Evolutionary conservation across 2,113 vertebrate genomes (phyloP).

Genomic region (Carlito syrichta): DNA sequence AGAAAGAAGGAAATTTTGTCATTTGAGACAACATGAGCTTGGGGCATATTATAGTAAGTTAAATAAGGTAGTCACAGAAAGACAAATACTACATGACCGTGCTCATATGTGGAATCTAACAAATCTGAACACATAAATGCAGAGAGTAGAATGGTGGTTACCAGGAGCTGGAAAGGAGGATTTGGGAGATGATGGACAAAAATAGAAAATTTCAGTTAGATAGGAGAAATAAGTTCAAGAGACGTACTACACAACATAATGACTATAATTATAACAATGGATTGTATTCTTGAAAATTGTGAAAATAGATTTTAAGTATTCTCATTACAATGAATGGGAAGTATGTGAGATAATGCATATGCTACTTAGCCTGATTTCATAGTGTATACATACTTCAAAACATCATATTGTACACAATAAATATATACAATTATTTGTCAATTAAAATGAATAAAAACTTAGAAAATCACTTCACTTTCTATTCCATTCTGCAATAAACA

Average conservation of each 20-base stretch:
- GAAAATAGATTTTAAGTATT: neutral
- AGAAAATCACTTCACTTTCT: neutral
- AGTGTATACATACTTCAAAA: neutral
- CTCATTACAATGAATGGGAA: neutral
- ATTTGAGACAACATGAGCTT: neutral
- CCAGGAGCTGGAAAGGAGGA: rapidly evolving
- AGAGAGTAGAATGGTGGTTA: neutral
- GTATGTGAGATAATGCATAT: neutral
- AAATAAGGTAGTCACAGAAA: neutral
- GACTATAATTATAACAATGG: neutral
- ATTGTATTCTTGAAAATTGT: neutral
- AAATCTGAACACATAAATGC: neutral
- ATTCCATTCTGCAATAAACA: neutral
- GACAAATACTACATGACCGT: neutral
- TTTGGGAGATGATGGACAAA: neutral
- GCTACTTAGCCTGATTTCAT: neutral
- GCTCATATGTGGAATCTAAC: neutral
- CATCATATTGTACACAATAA: neutral
- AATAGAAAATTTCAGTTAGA: neutral
- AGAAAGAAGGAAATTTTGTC: neutral
- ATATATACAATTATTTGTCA: neutral
- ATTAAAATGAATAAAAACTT: neutral
- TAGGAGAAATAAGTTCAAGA: neutral
- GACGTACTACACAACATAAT: neutral
- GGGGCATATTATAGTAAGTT: neutral